Evolutionary conservation across 2,888 invertebrate species (phyloP).

Genomic region (Caenorhabditis angaria): DNA sequence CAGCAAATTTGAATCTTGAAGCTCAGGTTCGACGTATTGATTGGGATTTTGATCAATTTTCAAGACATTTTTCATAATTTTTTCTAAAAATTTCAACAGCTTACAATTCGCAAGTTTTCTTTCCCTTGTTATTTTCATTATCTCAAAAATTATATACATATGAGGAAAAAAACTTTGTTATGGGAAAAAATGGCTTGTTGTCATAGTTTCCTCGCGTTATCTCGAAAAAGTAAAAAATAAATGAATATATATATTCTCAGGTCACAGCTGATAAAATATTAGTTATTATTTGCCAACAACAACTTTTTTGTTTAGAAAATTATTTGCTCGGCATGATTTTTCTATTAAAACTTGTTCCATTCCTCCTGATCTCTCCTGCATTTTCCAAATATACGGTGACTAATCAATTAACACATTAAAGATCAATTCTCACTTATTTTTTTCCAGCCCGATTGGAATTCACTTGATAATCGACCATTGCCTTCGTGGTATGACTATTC

Average conservation of each 20-base stretch:
- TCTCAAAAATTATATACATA: too few relatives aligned
- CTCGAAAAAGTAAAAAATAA: not conserved
- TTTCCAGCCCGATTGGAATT: conserved; percentile 72
- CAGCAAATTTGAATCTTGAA: too few relatives aligned
- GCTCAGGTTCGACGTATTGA: too few relatives aligned
- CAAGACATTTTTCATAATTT: too few relatives aligned
- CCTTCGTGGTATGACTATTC: conserved; percentile 74
- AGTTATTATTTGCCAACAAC: not conserved
- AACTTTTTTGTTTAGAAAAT: not conserved
- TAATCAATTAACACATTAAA: conserved; percentile 4
- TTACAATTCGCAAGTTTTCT: too few relatives aligned
- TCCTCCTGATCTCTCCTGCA: conserved; percentile 6
- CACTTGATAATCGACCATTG: conserved; percentile 73
- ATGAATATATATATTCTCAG: not conserved
- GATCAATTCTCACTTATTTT: conserved; percentile 4
- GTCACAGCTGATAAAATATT: not conserved
- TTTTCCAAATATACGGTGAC: conserved; percentile 41
- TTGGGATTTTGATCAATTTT: too few relatives aligned
- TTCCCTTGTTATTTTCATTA: too few relatives aligned
- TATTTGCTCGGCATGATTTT: conserved; percentile 1
- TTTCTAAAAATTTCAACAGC: too few relatives aligned
- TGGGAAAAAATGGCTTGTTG: not conserved
- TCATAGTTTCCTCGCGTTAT: conserved; percentile 1
- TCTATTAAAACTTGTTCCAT: conserved; percentile 13
- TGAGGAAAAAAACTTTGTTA: not conserved